Evolutionary conservation across 2,113 vertebrate genomes (phyloP), one percentile per base, ranked within the genome.

Genomic region (Trichomycterus rosablanca): DNA sequence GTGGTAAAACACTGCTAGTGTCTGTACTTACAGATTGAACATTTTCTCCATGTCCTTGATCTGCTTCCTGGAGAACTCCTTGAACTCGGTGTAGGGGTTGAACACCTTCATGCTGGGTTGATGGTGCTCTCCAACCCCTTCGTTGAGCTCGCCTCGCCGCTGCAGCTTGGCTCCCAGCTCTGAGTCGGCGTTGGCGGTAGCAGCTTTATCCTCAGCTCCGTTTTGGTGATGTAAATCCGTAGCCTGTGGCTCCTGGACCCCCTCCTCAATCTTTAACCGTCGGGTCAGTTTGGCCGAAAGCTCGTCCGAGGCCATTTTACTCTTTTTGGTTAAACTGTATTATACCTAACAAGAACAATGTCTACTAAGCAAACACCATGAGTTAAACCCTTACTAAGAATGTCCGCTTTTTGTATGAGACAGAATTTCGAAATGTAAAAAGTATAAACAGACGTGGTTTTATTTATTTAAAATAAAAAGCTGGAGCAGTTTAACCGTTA

Each of bases 31-130:
- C 94, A 83, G 83, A 67, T 91, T 91, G 84, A 97, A 97, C 83
- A 95, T 91, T 70, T 74, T 84, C 76, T 95, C 93, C 94, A 97
- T 95, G 83, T 94, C 94, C 76, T 92, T 94, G 83, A 97, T 95
- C 83, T 97, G 93, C 50, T 88, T 84, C 59, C 93, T 83, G 79
- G 91, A 93, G 85, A 97, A 97, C 86, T 97, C 94, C 63, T 92
- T 94, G 85, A 97, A 96, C 87, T 97, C 94, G 57, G 89, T 88
- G 78, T 89, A 88, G 8, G 94, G 91, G 83, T 92, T 97, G 84
- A 93, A 93, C 61, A 94, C 84, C 64, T 88, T 89, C 78, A 84
- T 86, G 75, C 89, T 91, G 72, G 86, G 92, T 76, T 86, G 87
- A 1, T 56, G 61, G 24, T 71, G 88, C 56, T 82, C 82, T 0